A percentile compares a stretch with the other conserved stretches of the same genome.
Conservation (phyloP, 2,797 vertebrate species). For the Hydrophis major region DNA sequence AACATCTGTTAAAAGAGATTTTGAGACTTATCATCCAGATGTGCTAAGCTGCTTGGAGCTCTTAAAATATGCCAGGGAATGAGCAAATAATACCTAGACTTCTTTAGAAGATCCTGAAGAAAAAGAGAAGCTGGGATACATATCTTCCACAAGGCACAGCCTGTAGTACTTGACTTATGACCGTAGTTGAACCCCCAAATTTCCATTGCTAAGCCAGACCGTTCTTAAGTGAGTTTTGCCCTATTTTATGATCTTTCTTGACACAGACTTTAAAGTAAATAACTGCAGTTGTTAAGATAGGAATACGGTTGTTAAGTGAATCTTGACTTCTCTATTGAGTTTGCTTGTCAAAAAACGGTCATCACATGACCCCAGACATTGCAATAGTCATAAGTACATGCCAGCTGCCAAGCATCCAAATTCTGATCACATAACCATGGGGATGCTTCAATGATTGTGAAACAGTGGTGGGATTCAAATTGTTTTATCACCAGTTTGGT, state of each 20-base stretch:
- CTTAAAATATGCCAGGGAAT: not conserved
- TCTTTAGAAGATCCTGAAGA: not conserved
- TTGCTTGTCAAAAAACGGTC: not conserved
- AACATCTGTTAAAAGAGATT: not conserved
- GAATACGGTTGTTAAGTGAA: not conserved
- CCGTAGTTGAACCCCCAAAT: not conserved
- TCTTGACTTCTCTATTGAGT: not conserved
- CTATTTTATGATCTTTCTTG: too few relatives aligned
- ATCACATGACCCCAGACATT: not conserved
- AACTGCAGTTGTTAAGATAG: too few relatives aligned
- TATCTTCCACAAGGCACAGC: not conserved
- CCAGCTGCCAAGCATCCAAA: not conserved
- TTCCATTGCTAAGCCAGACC: not conserved
- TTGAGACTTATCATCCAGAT: not conserved
- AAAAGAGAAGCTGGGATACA: not conserved
- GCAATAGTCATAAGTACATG: not conserved
- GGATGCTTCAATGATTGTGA: not conserved
- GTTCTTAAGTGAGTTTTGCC: not conserved
- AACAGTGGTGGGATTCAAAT: too few relatives aligned
- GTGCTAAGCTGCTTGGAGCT: not conserved
- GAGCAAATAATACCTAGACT: not conserved
- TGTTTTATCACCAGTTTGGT: too few relatives aligned
- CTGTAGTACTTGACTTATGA: too few relatives aligned
- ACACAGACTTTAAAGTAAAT: too few relatives aligned
- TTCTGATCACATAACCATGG: not conserved